Evolutionary conservation across 1,140 invertebrate species (phyloP).

Genomic region (Ylistrum balloti): DNA sequence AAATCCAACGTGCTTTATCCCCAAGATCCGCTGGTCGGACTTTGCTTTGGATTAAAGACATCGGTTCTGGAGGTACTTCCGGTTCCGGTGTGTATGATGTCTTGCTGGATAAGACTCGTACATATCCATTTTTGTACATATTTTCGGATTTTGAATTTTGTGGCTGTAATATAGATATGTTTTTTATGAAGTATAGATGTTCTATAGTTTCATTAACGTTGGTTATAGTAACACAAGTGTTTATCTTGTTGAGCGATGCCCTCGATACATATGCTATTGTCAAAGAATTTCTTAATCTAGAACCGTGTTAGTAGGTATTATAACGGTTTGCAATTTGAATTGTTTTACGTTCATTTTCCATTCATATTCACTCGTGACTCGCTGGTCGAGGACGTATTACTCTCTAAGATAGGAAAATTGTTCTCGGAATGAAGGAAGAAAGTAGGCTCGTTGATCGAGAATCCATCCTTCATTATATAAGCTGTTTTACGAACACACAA

Average conservation of each 20-base stretch:
- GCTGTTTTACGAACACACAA: background rate
- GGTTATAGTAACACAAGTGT: background rate
- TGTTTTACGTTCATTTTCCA: background rate
- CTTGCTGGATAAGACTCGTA: background rate
- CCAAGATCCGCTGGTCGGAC: slow-evolving; percentile 55
- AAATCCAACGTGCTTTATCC: slow-evolving; percentile 9
- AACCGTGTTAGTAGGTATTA: too few relatives aligned
- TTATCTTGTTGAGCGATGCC: background rate
- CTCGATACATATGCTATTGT: background rate
- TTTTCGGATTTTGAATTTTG: slow-evolving; percentile 18
- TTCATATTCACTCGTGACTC: background rate
- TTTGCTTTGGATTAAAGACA: background rate
- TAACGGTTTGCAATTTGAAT: too few relatives aligned
- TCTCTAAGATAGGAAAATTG: background rate
- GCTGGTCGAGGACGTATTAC: slow-evolving; percentile 15
- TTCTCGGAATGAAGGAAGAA: slow-evolving; percentile 33
- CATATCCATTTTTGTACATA: background rate
- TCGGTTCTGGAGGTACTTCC: slow-evolving; percentile 22
- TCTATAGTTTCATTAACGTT: background rate
- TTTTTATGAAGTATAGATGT: background rate
- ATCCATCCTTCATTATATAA: background rate
- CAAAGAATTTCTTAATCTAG: background rate
- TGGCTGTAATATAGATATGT: background rate
- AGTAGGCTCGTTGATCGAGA: slow-evolving; percentile 1
- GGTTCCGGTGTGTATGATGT: background rate